phyloP scores from a whole-genome alignment of 2,888 invertebrate genomes.

The Phengaris arion region DNA sequence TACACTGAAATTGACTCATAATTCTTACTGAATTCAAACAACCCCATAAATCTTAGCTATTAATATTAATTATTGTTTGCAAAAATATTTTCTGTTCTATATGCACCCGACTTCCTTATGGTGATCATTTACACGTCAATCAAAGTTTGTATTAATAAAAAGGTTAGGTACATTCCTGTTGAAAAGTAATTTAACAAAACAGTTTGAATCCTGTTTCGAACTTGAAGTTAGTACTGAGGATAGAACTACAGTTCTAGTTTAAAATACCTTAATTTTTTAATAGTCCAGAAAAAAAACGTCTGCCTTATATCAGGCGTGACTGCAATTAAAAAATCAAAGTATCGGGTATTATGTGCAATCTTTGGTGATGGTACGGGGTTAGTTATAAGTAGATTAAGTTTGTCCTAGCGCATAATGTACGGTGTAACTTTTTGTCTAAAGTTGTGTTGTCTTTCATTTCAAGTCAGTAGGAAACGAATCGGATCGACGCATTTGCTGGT shows the following conservation, averaged over 20 bases:
- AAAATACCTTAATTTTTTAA: slow-evolving; percentile 76
- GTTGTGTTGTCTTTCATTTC: slow-evolving; percentile 64
- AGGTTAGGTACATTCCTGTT: slow-evolving; percentile 1
- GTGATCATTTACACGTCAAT: neutral
- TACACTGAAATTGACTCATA: neutral
- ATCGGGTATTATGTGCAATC: slow-evolving; percentile 93
- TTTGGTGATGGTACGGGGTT: slow-evolving; percentile 84
- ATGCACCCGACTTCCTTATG: neutral
- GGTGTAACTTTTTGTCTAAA: slow-evolving; percentile 42
- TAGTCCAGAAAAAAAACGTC: slow-evolving; percentile 64
- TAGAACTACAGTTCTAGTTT: slow-evolving; percentile 49
- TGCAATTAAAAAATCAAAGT: slow-evolving; percentile 80
- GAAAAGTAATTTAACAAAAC: neutral
- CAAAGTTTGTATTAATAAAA: neutral
- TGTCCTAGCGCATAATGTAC: slow-evolving; percentile 47
- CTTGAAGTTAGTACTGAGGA: neutral
- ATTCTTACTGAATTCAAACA: no score
- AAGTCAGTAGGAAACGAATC: slow-evolving; percentile 58
- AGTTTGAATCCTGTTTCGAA: slow-evolving; percentile 34
- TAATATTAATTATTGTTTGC: no score
- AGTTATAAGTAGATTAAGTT: slow-evolving; percentile 56
- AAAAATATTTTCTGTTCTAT: neutral
- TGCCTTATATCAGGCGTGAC: slow-evolving; percentile 68
- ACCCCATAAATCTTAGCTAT: no score
- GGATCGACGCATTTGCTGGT: slow-evolving; percentile 54